Base-by-base conservation (phyloP, 2,888 invertebrate species). In the Drosophila macrospina region DNA sequence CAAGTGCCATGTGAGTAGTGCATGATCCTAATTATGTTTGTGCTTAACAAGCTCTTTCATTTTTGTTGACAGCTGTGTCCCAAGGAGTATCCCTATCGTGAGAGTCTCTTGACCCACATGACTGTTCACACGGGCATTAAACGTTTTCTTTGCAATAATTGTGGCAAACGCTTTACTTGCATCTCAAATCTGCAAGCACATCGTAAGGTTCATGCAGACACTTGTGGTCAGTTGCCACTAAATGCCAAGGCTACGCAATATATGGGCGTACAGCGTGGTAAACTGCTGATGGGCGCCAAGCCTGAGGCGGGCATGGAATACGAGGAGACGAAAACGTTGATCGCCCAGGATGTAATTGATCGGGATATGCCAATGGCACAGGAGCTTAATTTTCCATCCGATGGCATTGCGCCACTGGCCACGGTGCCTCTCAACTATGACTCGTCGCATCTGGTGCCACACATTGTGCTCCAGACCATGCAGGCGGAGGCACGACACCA, bases 81-180 rank as follows among this genome's bases (percentile, higher is more conserved):
- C 6, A 92, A 92, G 75, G 90, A 92, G 20, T 93, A 93, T 86
- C 92, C 93, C 0, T 93, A 93, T 74, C 91, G 93, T 26, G 93
- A 93, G 72, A 93, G 93, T 72, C 86, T 93, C 50, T 81, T 93
- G 28, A 93, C 93, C 1, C 93, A 93, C 71, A 92, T 92, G 88
- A 92, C 93, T 2, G 83, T 93, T 4, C 93, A 93, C 69, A 93
- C 93, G 0, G 93, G 93, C 55, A 90, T 93, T 6, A 93, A 93
- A 64, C 93, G 93, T 4, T 93, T 93, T 75, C 82, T 92, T 24
- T 93, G 93, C 80, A 91, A 92, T 65, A 92, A 92, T 2, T 93
- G 93, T 73, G 93, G 93, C 37, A 91, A 92, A 64, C 91, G 93
- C 10, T 93, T 93, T 82, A 93, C 93, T 4, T 93, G 93, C 78